Conservation (phyloP, 92 coral and sea anemone genomes). For the Epizoanthus rinbou region DNA sequence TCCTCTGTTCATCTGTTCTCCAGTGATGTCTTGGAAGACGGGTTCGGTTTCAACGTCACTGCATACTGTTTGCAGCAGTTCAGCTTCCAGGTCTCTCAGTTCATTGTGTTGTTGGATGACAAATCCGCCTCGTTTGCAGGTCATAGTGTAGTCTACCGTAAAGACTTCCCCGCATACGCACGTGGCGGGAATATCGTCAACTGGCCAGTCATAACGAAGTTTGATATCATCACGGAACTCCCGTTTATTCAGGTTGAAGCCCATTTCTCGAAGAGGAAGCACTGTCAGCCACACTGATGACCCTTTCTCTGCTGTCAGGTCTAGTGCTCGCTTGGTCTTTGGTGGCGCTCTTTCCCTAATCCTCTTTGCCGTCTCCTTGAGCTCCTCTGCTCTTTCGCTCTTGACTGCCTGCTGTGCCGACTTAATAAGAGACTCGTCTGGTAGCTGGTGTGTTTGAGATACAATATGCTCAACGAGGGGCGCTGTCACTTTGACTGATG, state of each 20-base stretch:
- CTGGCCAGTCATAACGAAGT: slow-evolving; percentile 40
- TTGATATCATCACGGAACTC: slow-evolving; percentile 42
- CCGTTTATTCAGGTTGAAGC: slow-evolving; percentile 37
- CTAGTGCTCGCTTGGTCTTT: slow-evolving; percentile 39
- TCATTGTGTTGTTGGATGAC: too few relatives aligned
- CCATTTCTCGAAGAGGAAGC: slow-evolving; percentile 46
- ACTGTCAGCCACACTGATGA: slow-evolving; percentile 55
- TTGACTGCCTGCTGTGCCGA: slow-evolving; percentile 40
- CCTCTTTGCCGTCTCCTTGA: slow-evolving; percentile 24
- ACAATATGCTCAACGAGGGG: slow-evolving; percentile 36
- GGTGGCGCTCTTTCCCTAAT: slow-evolving; percentile 36
- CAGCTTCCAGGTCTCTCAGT: too few relatives aligned
- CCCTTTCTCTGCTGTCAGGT: slow-evolving; percentile 48
- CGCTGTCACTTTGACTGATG: background rate
- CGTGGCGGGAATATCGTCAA: slow-evolving; percentile 35
- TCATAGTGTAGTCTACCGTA: too few relatives aligned
- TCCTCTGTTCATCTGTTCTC: slow-evolving; percentile 56
- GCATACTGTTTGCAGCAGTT: too few relatives aligned
- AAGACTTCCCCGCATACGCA: too few relatives aligned
- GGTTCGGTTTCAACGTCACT: slow-evolving; percentile 41
- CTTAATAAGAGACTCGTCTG: slow-evolving; percentile 34
- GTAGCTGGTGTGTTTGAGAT: slow-evolving; percentile 47
- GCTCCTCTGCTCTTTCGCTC: slow-evolving; percentile 38
- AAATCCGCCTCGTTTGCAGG: too few relatives aligned
- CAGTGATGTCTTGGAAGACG: slow-evolving; percentile 30